A percentile compares a stretch with the other conserved stretches of the same genome.
phyloP scores from a whole-genome alignment of 2,888 invertebrate genomes.

The Suillia variegata region DNA sequence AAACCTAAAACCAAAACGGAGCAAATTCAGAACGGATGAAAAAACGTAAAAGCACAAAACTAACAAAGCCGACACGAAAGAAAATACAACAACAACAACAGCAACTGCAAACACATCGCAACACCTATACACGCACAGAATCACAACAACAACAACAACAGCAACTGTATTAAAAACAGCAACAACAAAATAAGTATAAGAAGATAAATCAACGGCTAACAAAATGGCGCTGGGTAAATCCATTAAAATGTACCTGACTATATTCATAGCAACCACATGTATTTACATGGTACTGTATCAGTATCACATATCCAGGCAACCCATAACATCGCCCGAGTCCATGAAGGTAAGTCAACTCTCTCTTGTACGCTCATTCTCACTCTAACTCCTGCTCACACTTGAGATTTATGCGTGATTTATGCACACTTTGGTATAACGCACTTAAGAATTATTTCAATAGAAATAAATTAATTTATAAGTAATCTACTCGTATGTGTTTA shows the following conservation, averaged over 20 bases:
- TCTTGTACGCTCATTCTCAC: neutral
- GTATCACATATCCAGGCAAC: slow-evolving; percentile 67
- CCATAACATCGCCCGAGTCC: slow-evolving; percentile 54
- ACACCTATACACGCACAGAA: neutral
- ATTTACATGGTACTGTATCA: slow-evolving; percentile 68
- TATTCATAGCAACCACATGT: slow-evolving; percentile 67
- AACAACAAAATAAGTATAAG: slow-evolving; percentile 6
- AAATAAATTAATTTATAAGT: too few species aligned
- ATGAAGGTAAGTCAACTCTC: slow-evolving; percentile 49
- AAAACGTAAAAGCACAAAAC: too few species aligned
- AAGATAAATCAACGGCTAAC: slow-evolving; percentile 8
- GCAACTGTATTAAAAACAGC: slow-evolving; percentile 1
- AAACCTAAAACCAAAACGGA: too few species aligned
- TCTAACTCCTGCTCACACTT: neutral
- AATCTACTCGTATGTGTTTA: too few species aligned
- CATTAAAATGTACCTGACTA: slow-evolving; percentile 70
- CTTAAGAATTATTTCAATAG: neutral
- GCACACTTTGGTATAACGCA: neutral
- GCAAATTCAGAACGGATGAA: too few species aligned
- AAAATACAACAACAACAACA: too few species aligned
- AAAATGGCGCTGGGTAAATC: slow-evolving; percentile 64
- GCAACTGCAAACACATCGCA: slow-evolving; percentile 17
- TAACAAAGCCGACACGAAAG: slow-evolving; percentile 18
- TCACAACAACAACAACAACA: slow-evolving; percentile 6
- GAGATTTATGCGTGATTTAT: too few species aligned